Conservation (phyloP, 2,113 vertebrate genomes). For the Marmota monax region DNA sequence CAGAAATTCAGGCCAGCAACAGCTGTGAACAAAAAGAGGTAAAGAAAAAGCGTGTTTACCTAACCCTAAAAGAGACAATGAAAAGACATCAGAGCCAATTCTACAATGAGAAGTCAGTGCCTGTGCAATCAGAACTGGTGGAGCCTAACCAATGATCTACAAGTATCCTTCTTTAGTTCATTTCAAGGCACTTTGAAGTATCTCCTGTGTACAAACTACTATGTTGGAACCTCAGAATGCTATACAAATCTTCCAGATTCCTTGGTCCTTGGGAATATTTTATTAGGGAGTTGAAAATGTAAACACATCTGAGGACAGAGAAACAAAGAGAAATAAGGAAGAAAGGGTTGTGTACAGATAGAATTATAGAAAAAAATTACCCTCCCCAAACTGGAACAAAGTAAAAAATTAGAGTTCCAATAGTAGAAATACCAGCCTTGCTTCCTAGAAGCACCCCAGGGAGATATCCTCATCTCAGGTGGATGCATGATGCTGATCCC, state of each 20-base stretch:
- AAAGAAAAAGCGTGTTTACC: constrained; percentile 68
- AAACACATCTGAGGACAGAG: background rate
- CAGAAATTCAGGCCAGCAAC: constrained; percentile 53
- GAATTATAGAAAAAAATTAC: constrained; percentile 35
- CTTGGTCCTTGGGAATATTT: constrained; percentile 48
- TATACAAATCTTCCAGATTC: constrained; percentile 21
- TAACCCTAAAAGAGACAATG: constrained; percentile 53
- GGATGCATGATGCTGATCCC: background rate
- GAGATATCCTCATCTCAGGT: background rate
- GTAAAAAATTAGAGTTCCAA: background rate
- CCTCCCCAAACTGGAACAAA: background rate
- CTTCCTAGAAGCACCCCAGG: background rate
- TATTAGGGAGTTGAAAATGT: background rate
- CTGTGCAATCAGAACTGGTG: background rate
- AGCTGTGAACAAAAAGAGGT: constrained; percentile 67
- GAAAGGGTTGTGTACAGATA: background rate
- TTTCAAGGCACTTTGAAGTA: constrained; percentile 20
- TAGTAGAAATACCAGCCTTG: background rate
- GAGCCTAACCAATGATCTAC: background rate
- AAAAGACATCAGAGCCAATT: background rate
- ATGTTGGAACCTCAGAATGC: background rate
- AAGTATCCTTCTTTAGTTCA: background rate
- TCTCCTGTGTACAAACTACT: background rate
- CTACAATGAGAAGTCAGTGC: constrained; percentile 9
- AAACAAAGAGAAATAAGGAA: background rate